Evolutionary conservation across 1,140 invertebrate species (phyloP), one percentile per base, ranked within the genome.

Genomic region (Branchinecta lindahli): DNA sequence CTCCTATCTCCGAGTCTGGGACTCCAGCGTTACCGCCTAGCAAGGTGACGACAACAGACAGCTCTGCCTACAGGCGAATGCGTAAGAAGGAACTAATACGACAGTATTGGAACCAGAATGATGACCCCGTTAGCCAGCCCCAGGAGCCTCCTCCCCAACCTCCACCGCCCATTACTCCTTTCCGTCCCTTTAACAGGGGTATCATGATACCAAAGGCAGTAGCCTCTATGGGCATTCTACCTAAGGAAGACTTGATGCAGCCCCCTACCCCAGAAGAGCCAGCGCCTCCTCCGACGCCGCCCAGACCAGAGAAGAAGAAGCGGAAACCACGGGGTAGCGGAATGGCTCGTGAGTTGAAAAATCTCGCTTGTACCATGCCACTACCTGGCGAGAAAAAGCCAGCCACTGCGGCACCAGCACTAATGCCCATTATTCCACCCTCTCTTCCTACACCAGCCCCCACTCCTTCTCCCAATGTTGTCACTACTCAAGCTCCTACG

Each of bases 181-280:
- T 61, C 52, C 52, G 66, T 20, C 65, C 65, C 12, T 84, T 81
- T 72, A 82, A 88, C 46, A 86, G 86, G 12, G 85, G 88, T 5
- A 90, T 91, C 61, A 89, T 88, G 0, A 90, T 91, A 73, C 89
- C 90, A 0, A 91, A 91, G 79, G 89, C 90, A 2, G 88, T 91
- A 1, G 88, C 88, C 0, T 91, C 89, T 0, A 90, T 91, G 87
- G 89, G 87, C 0, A 61, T 61, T 15, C 52, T 61, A 15, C 12
- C 52, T 15, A 61, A 61, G 18, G 52, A 61, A 20, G 52, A 61
- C 12, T 20, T 61, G 12, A 15, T 61, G 18, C 87, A 84, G 44
- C 89, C 91, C 75, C 89, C 89, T 0, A 90, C 88, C 0, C 83
- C 87, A 73, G 89, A 91, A 73, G 66, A 45, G 46, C 72, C 18